These are phyloP conservation scores for Tetragnatha versicolor DNA, from an alignment of 1,140 invertebrate species.

Conservation along the genomic window DNA sequence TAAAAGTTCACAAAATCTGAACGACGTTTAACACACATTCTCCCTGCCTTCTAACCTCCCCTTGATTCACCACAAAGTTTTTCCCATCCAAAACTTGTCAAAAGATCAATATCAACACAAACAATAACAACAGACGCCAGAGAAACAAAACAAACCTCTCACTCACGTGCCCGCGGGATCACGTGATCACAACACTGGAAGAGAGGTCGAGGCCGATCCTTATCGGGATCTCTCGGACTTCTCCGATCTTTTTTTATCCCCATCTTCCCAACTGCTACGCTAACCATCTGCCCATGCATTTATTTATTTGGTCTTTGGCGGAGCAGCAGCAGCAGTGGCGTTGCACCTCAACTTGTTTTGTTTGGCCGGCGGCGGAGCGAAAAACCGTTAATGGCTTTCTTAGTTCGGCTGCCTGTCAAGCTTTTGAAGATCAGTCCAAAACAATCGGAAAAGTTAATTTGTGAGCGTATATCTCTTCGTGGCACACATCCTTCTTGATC, in stretches of 20 bases:
- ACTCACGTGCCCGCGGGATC: slow-evolving; percentile 10
- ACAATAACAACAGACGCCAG: too few species aligned
- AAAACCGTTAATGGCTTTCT: neutral
- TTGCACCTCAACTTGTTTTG: neutral
- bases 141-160: slow-evolving; percentile 5
- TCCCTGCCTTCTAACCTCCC: too few species aligned
- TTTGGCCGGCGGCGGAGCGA: neutral
- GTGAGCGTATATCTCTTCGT: too few species aligned
- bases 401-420: neutral
- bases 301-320: too few species aligned
- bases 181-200: neutral
- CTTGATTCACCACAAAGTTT: too few species aligned
- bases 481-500: too few species aligned
- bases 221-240: slow-evolving; percentile 13
- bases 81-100: too few species aligned
- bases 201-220: slow-evolving; percentile 36
- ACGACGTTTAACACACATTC: too few species aligned
- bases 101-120: too few species aligned
- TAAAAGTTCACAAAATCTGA: too few species aligned
- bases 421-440: neutral
- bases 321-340: too few species aligned
- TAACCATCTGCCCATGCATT: too few species aligned
- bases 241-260: slow-evolving; percentile 7
- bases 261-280: neutral
- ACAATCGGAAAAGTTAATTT: neutral